Percentiles rank a stretch among this genome's conserved stretches.
These are phyloP conservation scores for Armadillidium nasatum DNA, from an alignment of 1,140 invertebrate genomes.

Conservation along the genomic window DNA sequence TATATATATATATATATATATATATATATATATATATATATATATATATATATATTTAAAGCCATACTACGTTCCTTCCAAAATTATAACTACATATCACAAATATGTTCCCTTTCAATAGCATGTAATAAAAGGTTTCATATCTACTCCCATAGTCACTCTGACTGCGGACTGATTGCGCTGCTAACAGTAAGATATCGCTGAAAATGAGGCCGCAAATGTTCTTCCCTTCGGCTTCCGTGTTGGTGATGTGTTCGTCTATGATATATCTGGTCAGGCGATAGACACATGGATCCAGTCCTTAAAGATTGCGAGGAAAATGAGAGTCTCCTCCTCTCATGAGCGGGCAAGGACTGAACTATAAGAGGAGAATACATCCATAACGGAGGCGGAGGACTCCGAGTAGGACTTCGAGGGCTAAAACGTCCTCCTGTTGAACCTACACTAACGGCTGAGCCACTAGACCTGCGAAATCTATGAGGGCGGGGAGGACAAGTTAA, in stretches of 20 bases:
- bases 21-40: too few relatives aligned
- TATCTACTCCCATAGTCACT: not conserved
- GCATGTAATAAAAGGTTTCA: too few relatives aligned
- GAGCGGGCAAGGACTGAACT: not conserved
- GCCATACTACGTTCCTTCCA: too few relatives aligned
- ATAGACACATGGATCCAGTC: not conserved
- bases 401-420: not conserved
- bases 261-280: not conserved
- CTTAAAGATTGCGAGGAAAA: not conserved
- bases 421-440: not conserved
- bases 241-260: not conserved
- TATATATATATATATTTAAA: too few relatives aligned
- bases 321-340: not conserved
- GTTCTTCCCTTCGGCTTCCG: not conserved
- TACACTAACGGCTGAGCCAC: not conserved
- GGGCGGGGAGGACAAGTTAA: not conserved
- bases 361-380: not conserved
- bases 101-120: too few relatives aligned
- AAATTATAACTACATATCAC: too few relatives aligned
- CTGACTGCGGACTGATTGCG: not conserved
- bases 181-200: not conserved
- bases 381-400: not conserved
- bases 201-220: not conserved
- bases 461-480: not conserved
- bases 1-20: too few relatives aligned